Conservation (phyloP, 92 coral and sea anemone species). For the Chrysogorgia sp. region DNA sequence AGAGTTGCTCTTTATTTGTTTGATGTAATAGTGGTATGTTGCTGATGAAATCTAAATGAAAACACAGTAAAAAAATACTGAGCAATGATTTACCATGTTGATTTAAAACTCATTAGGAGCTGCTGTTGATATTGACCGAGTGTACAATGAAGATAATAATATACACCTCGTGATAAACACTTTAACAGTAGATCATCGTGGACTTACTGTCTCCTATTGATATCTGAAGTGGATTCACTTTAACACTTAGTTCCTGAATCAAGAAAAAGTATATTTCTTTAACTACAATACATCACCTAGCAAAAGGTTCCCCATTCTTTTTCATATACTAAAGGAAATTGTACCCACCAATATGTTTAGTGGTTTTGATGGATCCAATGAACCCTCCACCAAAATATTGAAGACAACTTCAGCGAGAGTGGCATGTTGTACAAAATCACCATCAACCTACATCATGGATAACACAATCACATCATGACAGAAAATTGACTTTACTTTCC, state of each 20-base stretch:
- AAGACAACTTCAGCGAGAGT: slow-evolving; percentile 30
- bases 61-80: no score
- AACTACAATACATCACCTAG: no score
- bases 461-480: neutral
- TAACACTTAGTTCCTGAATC: slow-evolving; percentile 12
- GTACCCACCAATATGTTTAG: neutral
- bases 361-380: slow-evolving; percentile 9
- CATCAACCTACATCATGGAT: slow-evolving; percentile 7
- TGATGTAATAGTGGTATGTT: neutral
- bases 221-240: slow-evolving; percentile 28
- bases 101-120: no score
- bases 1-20: neutral
- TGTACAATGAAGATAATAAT: neutral
- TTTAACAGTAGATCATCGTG: no score
- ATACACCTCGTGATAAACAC: no score
- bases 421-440: slow-evolving; percentile 30
- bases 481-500: no score
- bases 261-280: no score
- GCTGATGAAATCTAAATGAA: slow-evolving; percentile 26
- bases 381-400: slow-evolving; percentile 23
- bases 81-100: no score
- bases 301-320: no score
- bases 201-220: slow-evolving; percentile 45
- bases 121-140: no score
- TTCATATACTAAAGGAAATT: neutral